Percentiles rank a stretch among this genome's conserved stretches.
phyloP scores from a whole-genome alignment of 2,113 vertebrate genomes.

The Aspidoscelis tigris region DNA sequence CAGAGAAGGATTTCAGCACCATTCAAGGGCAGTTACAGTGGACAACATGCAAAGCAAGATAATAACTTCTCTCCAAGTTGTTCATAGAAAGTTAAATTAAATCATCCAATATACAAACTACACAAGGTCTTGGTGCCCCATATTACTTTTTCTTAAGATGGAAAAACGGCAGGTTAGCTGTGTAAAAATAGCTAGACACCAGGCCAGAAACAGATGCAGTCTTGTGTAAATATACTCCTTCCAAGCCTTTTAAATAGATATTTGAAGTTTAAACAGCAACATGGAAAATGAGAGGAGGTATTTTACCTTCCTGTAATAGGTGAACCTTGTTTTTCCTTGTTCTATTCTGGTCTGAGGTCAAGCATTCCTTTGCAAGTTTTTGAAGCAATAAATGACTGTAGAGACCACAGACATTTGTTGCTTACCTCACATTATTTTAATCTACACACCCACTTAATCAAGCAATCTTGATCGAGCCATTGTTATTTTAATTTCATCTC shows the following conservation, averaged over 20 bases:
- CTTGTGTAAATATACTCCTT: not conserved
- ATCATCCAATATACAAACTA: not conserved
- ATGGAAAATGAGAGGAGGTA: too few relatives aligned
- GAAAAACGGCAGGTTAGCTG: not conserved
- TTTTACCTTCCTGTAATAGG: not conserved
- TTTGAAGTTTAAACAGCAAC: not conserved
- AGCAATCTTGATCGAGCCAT: not conserved
- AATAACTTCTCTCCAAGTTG: not conserved
- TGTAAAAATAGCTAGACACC: not conserved
- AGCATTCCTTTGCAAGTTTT: not conserved
- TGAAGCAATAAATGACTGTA: not conserved
- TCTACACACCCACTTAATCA: not conserved
- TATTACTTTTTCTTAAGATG: not conserved
- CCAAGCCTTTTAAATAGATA: not conserved
- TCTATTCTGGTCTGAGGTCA: not conserved
- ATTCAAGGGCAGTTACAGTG: not conserved
- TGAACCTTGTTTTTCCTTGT: not conserved
- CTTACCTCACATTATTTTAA: not conserved
- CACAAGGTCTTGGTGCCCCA: not conserved
- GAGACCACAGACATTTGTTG: not conserved
- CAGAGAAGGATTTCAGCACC: too few relatives aligned
- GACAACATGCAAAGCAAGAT: not conserved
- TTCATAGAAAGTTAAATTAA: not conserved
- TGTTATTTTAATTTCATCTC: not conserved
- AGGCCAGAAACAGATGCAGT: not conserved